Evolutionary conservation across 2,797 vertebrate genomes (phyloP), one percentile per base, ranked within the genome.

Genomic region (Falco biarmicus): DNA sequence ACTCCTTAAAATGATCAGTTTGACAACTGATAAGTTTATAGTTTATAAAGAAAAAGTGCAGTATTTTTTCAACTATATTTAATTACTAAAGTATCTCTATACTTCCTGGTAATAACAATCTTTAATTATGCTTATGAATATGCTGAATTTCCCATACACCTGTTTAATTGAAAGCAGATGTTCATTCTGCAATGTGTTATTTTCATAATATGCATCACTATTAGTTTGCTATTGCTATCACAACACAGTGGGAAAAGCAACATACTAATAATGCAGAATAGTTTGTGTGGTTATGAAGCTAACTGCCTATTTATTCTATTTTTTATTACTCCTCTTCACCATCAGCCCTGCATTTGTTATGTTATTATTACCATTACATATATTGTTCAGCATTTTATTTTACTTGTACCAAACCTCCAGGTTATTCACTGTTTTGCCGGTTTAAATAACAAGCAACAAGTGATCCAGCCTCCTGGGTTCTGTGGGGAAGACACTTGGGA

Each of bases 121-220:
- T 83, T 70, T 93, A 95, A 94, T 95, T 94, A 95, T 61, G 73
- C 41, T 84, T 86, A 94, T 57, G 77, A 94, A 82, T 59, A 77
- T 87, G 37, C 41, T 75, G 75, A 69, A 92, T 93, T 96, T 92
- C 59, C 81, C n/a, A 60, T 60, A 96, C 90, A 95, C 93, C 89
- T 95, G 94, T 81, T 90, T 88, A 96, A 96, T 93, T 51, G 69
- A 91, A 94, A 86, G 68, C 91, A 95, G 88, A 90, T 93, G 87
- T 71, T 93, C 66, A 51, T 89, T 93, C 89, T 84, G 76, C 82
- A 92, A 43, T 54, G 56, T 60, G 32, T 87, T 96, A 77, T 92
- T 93, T 92, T 82, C 64, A 61, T 77, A 69, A 68, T 75, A 80
- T 34, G 34, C 53, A 53, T 79, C 64, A 54, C 89, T 95, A 19